Base-by-base conservation (phyloP, 2,888 invertebrate species). In the Apocheima hispidaria region DNA sequence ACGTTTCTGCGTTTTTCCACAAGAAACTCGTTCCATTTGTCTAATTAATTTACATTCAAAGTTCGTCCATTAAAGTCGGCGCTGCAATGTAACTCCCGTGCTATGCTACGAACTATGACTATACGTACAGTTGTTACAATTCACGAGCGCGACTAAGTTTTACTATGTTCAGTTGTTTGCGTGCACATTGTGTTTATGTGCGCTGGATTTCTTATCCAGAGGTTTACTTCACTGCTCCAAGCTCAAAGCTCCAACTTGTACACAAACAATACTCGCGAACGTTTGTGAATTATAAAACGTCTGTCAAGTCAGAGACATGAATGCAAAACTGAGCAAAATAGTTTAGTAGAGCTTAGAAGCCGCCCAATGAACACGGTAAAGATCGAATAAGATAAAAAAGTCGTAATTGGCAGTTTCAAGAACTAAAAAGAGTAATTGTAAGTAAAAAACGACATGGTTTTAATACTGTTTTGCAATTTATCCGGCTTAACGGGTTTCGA, bases 1-100 rank as follows among this genome's bases (percentile, higher is more conserved):
- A 52, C 51, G 35, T 52, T 51, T 18, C 18, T 38, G 44, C 44
- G 21, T 58, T 58, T 53, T 58, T 44, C 38, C 21, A 26, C 48
- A 43, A 52, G 54, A 63, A 43, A 63, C 56, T 64, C 61, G 46
- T 28, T 46, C 50, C 50, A 57, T 62, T 62, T 18, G 41, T 60
- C 28, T 60, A 67, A 60, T 60, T 56, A 64, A 64, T 62, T 67
- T 57, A 64, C 60, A 51, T 21, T 43, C 36, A 54, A 64, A 64
- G 62, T 67, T 62, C 4, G 26, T 30, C 59, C 61, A 44, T 63
- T 56, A 60, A 23, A 26, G 14, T 35, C 44, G n/a, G 33, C 28
- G 38, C 44, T 20, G 26, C 28, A 1, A 26, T 18, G 51, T 14
- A 14, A 41, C 49, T 36, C 28, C 4, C 21, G 41, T 43, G 43